phyloP scores from a whole-genome alignment of 2,888 invertebrate genomes.

The Portevinia maculata region DNA sequence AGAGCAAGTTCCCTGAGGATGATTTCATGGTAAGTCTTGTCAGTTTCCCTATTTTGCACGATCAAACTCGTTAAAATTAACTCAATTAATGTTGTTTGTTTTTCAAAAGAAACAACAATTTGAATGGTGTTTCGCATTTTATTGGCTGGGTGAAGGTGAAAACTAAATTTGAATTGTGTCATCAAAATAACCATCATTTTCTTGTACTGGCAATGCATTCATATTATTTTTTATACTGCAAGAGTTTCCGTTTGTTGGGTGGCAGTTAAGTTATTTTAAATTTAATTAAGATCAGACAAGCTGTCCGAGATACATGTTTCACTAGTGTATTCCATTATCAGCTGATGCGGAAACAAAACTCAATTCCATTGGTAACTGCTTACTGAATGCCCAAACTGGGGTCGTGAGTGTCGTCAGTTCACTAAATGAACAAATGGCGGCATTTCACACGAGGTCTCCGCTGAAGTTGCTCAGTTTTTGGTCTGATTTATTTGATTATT shows the following conservation, averaged over 20 bases:
- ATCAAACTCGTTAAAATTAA: slow-evolving; percentile 59
- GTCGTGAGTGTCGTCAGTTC: no score
- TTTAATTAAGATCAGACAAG: not conserved
- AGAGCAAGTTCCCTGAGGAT: slow-evolving; percentile 80
- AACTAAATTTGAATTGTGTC: slow-evolving; percentile 17
- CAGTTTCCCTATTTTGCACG: slow-evolving; percentile 45
- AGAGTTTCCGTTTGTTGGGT: slow-evolving; percentile 14
- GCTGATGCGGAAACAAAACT: no score
- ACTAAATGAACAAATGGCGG: no score
- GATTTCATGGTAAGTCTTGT: slow-evolving; percentile 80
- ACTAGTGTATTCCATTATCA: no score
- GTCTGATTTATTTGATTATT: no score
- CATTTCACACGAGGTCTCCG: no score
- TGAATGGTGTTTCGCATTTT: slow-evolving; percentile 54
- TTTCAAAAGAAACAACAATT: not conserved
- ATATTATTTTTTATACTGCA: slow-evolving; percentile 1
- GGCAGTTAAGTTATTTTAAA: not conserved
- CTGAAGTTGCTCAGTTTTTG: no score
- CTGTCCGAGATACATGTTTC: no score
- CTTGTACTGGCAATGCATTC: not conserved
- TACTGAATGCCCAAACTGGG: no score
- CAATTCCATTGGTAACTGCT: no score
- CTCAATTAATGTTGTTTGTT: slow-evolving; percentile 52
- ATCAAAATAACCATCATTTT: slow-evolving; percentile 23
- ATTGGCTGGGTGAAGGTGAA: slow-evolving; percentile 70